Evolutionary conservation across 2,888 invertebrate species (phyloP).

Genomic region (Tenthredo notha): DNA sequence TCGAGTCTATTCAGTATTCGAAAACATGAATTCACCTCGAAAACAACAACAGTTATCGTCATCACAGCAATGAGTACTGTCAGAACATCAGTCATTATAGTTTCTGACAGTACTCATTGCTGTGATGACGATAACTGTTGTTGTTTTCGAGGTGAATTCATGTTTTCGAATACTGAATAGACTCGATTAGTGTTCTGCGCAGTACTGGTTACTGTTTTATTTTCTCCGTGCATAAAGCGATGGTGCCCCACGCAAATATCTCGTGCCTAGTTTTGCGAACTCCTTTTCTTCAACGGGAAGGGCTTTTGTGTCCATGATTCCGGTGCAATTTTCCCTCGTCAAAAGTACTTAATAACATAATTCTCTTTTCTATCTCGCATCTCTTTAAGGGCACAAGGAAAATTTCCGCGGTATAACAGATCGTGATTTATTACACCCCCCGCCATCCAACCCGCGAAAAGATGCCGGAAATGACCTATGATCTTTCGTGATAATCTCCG

Average conservation of each 20-base stretch:
- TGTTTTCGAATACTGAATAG: too few relatives aligned
- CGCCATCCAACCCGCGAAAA: neutral
- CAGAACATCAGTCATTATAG: too few relatives aligned
- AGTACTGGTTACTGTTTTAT: too few relatives aligned
- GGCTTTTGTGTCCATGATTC: neutral
- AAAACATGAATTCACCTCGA: too few relatives aligned
- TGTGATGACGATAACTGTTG: too few relatives aligned
- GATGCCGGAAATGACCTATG: constrained; percentile 35
- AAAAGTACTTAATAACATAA: neutral
- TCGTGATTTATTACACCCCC: constrained; percentile 7
- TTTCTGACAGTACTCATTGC: too few relatives aligned
- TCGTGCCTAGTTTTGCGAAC: neutral
- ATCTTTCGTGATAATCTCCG: constrained; percentile 1
- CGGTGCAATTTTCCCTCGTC: neutral
- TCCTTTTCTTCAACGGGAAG: neutral
- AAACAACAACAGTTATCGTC: too few relatives aligned
- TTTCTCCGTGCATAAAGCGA: too few relatives aligned
- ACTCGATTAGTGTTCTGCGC: too few relatives aligned
- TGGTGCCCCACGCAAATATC: neutral
- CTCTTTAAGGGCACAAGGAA: neutral
- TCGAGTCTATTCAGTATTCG: too few relatives aligned
- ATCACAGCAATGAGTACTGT: too few relatives aligned
- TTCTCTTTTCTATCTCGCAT: neutral
- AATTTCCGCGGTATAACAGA: neutral
- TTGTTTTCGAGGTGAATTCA: too few relatives aligned